Percentiles rank a stretch among this genome's conserved stretches.
These are phyloP conservation scores for Hyperopisus bebe DNA, from an alignment of 2,113 vertebrate species.

Conservation along the genomic window DNA sequence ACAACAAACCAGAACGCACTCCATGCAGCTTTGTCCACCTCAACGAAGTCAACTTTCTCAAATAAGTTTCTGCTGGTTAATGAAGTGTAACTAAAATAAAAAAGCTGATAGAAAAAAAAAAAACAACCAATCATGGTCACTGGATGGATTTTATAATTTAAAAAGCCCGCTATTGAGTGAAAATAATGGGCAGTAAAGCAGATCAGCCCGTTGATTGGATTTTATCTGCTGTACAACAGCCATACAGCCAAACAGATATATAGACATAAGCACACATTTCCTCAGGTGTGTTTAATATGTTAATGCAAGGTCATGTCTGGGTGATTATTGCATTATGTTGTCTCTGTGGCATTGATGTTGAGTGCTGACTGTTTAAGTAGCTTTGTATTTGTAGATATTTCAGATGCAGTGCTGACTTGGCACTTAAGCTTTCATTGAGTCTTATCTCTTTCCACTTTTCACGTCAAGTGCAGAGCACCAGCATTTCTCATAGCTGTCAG, in stretches of 20 bases:
- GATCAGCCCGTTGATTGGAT: slow-evolving; percentile 9
- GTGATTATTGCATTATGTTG: not conserved
- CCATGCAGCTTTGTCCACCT: too few relatives aligned
- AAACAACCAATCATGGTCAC: not conserved
- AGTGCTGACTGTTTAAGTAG: not conserved
- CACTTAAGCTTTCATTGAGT: slow-evolving; percentile 14
- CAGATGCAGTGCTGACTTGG: slow-evolving; percentile 3
- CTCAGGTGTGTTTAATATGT: not conserved
- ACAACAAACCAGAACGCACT: not conserved
- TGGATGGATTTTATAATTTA: not conserved
- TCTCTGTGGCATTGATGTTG: not conserved
- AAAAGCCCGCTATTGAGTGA: not conserved
- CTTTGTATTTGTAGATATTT: not conserved
- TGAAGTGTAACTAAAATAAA: not conserved
- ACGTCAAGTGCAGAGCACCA: not conserved
- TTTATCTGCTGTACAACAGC: not conserved
- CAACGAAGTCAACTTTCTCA: not conserved
- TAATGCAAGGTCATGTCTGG: not conserved
- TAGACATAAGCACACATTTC: not conserved
- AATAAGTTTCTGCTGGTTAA: not conserved
- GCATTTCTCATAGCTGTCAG: not conserved
- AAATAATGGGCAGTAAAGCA: slow-evolving; percentile 9
- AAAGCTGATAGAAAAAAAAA: not conserved
- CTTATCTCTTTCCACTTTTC: slow-evolving; percentile 26
- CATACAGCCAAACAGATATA: not conserved